phyloP scores from a whole-genome alignment of 2,797 vertebrate species.

The Enteromius treurensis region DNA sequence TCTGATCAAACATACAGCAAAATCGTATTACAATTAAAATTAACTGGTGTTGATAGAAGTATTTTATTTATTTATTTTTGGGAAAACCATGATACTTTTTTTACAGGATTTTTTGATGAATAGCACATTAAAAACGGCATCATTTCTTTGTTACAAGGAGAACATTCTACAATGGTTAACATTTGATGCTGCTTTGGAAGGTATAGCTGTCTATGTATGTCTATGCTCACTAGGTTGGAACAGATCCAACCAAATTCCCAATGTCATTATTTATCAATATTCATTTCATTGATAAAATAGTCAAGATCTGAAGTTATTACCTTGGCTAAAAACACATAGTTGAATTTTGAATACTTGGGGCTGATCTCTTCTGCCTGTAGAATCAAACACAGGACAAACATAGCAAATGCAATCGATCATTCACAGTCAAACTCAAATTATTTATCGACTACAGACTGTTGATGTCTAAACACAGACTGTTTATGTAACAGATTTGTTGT shows the following conservation, averaged over 20 bases:
- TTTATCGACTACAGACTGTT: background rate
- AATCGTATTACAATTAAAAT: background rate
- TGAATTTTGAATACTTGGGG: constrained; percentile 90
- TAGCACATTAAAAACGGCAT: background rate
- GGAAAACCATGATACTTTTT: too few species aligned
- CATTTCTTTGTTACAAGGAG: background rate
- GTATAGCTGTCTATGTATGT: background rate
- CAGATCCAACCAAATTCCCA: background rate
- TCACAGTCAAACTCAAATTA: background rate
- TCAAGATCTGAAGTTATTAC: constrained; percentile 70
- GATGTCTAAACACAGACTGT: background rate
- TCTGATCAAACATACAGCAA: background rate
- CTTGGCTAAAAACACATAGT: constrained; percentile 94
- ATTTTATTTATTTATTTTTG: too few species aligned
- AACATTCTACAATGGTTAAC: background rate
- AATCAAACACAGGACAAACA: constrained; percentile 48
- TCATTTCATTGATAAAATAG: background rate
- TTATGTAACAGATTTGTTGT: constrained; percentile 2
- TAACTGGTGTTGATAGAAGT: background rate
- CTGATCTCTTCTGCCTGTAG: constrained; percentile 89
- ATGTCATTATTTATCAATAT: background rate
- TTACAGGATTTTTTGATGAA: background rate
- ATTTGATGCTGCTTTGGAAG: background rate
- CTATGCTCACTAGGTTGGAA: background rate
- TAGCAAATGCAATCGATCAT: background rate